A percentile compares a stretch with the other conserved stretches of the same genome.
These are phyloP conservation scores for Salarias fasciatus DNA, from an alignment of 2,797 vertebrate species.

Conservation along the genomic window DNA sequence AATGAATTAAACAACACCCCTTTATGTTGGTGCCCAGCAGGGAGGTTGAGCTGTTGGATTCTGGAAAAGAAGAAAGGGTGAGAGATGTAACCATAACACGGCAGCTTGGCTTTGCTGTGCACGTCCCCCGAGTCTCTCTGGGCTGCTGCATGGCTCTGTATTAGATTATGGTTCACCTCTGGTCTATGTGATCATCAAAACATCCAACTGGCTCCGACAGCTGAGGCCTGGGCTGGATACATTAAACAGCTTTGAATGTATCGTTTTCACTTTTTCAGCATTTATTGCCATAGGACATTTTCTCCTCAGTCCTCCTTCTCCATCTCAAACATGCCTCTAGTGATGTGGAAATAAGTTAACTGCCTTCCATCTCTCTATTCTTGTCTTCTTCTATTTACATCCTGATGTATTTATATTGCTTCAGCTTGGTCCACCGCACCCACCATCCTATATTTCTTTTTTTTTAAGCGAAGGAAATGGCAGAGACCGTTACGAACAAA, in stretches of 20 bases:
- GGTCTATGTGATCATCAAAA: slow-evolving; percentile 70
- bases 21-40: background rate
- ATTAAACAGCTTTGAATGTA: slow-evolving; percentile 17
- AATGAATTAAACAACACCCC: slow-evolving; percentile 27
- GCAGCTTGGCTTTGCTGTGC: slow-evolving; percentile 19
- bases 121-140: slow-evolving; percentile 32
- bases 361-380: slow-evolving; percentile 21
- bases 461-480: slow-evolving; percentile 29
- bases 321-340: slow-evolving; percentile 30
- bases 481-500: slow-evolving; percentile 9
- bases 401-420: slow-evolving; percentile 25
- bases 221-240: slow-evolving; percentile 41
- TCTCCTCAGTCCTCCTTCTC: slow-evolving; percentile 1
- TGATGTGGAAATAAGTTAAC: slow-evolving; percentile 41
- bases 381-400: slow-evolving; percentile 32
- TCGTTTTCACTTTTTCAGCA: slow-evolving; percentile 4
- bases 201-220: slow-evolving; percentile 69
- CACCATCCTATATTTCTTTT: slow-evolving; percentile 30
- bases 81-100: slow-evolving; percentile 18
- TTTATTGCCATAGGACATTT: slow-evolving; percentile 25
- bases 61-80: background rate
- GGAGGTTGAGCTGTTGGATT: slow-evolving; percentile 12
- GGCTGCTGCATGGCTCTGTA: slow-evolving; percentile 53
- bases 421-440: slow-evolving; percentile 18
- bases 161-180: slow-evolving; percentile 79